Conservation (phyloP, 2,113 vertebrate species). For the Cheilinus undulatus region DNA sequence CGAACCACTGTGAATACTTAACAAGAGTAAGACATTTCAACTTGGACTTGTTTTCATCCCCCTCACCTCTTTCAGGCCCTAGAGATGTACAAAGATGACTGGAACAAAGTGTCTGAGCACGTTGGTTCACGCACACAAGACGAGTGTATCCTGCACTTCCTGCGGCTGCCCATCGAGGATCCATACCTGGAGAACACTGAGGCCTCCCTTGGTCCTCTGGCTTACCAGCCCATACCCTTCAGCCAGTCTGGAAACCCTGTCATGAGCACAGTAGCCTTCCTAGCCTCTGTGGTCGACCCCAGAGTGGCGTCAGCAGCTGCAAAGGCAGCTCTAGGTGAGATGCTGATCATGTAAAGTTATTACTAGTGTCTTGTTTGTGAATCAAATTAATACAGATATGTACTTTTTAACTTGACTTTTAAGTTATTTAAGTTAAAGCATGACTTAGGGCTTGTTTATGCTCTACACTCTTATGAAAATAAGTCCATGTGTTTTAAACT, state of each 20-base stretch:
- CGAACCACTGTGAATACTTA: not conserved
- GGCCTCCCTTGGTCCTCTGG: slow-evolving; percentile 90
- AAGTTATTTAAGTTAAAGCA: too few relatives aligned
- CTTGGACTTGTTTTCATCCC: not conserved
- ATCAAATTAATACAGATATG: too few relatives aligned
- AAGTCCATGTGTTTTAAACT: too few relatives aligned
- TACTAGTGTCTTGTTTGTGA: too few relatives aligned
- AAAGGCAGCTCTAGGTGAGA: slow-evolving; percentile 91
- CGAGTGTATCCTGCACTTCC: slow-evolving; percentile 96
- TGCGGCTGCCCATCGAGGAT: slow-evolving; percentile 96
- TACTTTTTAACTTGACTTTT: too few relatives aligned
- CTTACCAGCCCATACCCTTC: slow-evolving; percentile 96
- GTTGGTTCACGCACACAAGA: slow-evolving; percentile 97
- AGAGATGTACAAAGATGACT: slow-evolving; percentile 99
- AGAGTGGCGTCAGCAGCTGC: slow-evolving; percentile 95
- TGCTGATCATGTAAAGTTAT: too few relatives aligned
- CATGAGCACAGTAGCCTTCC: slow-evolving; percentile 97
- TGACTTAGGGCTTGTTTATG: too few relatives aligned
- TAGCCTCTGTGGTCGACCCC: slow-evolving; percentile 97
- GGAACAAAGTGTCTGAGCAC: slow-evolving; percentile 99
- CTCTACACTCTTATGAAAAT: too few relatives aligned
- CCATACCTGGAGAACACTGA: slow-evolving; percentile 95
- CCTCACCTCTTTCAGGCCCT: slow-evolving; percentile 83
- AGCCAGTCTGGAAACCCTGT: slow-evolving; percentile 98
- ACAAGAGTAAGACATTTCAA: not conserved